phyloP scores from a whole-genome alignment of 2,888 invertebrate genomes.

The Toxonevra muliebris region DNA sequence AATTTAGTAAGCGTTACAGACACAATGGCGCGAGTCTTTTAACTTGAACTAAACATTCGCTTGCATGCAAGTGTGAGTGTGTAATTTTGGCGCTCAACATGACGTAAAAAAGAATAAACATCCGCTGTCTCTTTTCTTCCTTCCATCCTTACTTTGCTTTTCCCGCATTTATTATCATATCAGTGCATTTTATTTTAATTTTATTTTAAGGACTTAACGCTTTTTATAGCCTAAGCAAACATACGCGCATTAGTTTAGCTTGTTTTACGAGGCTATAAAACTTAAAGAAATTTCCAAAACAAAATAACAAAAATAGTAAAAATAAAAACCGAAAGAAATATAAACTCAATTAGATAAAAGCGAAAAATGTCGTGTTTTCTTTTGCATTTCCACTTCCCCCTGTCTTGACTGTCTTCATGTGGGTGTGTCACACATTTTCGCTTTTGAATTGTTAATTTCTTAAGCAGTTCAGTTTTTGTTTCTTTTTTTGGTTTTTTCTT shows the following conservation, averaged over 20 bases:
- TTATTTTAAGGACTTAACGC: constrained; percentile 45
- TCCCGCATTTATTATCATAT: constrained; percentile 22
- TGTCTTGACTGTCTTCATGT: background rate
- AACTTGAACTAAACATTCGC: background rate
- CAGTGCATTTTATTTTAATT: constrained; percentile 41
- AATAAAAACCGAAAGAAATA: constrained; percentile 23
- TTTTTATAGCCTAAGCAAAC: constrained; percentile 40
- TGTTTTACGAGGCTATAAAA: constrained; percentile 39
- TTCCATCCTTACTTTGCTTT: too few relatives aligned
- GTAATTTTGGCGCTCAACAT: background rate
- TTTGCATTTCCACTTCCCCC: background rate
- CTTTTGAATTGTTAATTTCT: background rate
- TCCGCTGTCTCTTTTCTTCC: too few relatives aligned
- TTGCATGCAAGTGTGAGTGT: background rate
- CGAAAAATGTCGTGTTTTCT: background rate
- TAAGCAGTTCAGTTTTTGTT: background rate
- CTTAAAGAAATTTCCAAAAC: constrained; percentile 29
- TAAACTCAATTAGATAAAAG: constrained; percentile 11
- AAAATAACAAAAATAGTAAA: constrained; percentile 27
- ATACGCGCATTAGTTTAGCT: constrained; percentile 40
- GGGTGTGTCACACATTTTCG: too few relatives aligned
- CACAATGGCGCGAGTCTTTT: constrained; percentile 24
- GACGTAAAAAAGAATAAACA: too few relatives aligned
- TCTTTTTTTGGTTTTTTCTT: background rate
- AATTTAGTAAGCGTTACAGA: constrained; percentile 32